A percentile compares a stretch with the other conserved stretches of the same genome.
Conservation (phyloP, 2,797 vertebrate genomes). For the Clarias laeviceps region DNA sequence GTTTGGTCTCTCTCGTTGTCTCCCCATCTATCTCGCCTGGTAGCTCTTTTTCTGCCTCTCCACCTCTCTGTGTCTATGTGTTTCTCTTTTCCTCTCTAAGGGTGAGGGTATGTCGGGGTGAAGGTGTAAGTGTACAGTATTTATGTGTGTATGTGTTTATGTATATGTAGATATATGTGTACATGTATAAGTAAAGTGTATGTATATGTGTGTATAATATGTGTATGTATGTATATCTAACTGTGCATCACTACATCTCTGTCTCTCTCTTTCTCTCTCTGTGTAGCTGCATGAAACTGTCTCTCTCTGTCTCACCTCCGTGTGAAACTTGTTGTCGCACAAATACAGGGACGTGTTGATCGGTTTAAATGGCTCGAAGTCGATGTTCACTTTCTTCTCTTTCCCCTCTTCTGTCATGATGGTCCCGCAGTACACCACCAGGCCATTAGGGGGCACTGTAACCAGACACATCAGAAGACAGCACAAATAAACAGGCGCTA, state of each 20-base stretch:
- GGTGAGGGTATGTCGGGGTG: too few species aligned
- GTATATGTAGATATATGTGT: too few species aligned
- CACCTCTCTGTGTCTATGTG: not conserved
- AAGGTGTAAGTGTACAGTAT: too few species aligned
- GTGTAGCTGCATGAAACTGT: too few species aligned
- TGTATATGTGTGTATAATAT: too few species aligned
- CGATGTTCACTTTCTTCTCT: conserved; percentile 92
- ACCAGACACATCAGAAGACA: not conserved
- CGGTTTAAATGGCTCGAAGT: conserved; percentile 92
- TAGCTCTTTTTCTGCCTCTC: not conserved
- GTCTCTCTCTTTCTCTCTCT: not conserved
- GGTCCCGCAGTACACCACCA: conserved; percentile 93
- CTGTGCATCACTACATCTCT: not conserved
- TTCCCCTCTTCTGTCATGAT: conserved; percentile 93
- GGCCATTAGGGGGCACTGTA: conserved; percentile 88
- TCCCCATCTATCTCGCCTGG: not conserved
- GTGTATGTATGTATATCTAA: too few species aligned
- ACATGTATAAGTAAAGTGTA: too few species aligned
- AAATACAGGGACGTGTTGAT: conserved; percentile 91
- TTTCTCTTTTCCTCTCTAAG: not conserved
- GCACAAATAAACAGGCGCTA: not conserved
- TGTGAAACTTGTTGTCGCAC: conserved; percentile 93
- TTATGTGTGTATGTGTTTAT: too few species aligned
- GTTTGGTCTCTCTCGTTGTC: not conserved
- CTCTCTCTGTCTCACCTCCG: conserved; percentile 76